These are phyloP conservation scores for Lamellibrachia columna DNA, from an alignment of 2,888 invertebrate species.

Conservation along the genomic window DNA sequence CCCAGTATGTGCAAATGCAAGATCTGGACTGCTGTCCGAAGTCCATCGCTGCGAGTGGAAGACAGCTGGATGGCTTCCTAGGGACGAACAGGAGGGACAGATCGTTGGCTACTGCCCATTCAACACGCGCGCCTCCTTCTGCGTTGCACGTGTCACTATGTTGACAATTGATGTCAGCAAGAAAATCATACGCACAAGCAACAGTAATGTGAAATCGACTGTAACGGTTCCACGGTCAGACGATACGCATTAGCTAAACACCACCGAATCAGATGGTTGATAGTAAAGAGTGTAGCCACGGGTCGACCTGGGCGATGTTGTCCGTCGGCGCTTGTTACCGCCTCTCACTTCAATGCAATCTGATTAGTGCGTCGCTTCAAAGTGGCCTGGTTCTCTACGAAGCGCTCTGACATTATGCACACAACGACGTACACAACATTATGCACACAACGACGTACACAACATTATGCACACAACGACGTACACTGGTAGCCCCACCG, in stretches of 20 bases:
- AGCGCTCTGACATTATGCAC: not conserved
- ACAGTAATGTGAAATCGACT: not conserved
- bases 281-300: not conserved
- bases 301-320: not conserved
- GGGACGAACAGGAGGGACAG: too few species aligned
- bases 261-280: not conserved
- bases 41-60: too few species aligned
- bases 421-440: not conserved
- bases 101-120: too few species aligned
- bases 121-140: too few species aligned
- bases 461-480: not conserved
- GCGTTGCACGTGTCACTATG: too few species aligned
- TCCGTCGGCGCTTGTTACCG: not conserved
- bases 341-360: not conserved
- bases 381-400: not conserved
- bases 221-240: not conserved
- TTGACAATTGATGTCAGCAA: too few species aligned
- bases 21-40: too few species aligned
- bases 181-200: too few species aligned
- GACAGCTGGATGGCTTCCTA: too few species aligned
- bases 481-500: not conserved
- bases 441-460: not conserved
- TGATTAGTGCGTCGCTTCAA: not conserved
- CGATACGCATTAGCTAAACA: not conserved
- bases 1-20: too few species aligned